Percentiles rank a stretch among this genome's conserved stretches.
Conservation (phyloP, 1,140 invertebrate species). For the Conus ventricosus region DNA sequence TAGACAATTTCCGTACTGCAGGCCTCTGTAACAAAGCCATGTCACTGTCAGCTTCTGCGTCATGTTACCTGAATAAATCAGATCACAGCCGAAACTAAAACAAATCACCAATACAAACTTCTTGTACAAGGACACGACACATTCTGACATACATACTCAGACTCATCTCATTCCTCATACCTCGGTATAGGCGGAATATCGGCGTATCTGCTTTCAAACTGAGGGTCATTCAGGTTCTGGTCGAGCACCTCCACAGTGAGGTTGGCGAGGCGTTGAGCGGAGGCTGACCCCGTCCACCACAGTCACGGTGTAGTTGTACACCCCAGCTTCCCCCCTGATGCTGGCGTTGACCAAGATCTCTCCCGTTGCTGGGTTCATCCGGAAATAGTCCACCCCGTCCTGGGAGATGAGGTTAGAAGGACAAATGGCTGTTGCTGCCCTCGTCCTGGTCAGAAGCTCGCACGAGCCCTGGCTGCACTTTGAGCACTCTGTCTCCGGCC, state of each 20-base stretch:
- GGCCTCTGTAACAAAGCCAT: no score
- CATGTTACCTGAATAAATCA: neutral
- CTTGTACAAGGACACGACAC: neutral
- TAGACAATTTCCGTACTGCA: no score
- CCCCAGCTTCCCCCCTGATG: constrained; percentile 23
- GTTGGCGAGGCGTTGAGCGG: constrained; percentile 17
- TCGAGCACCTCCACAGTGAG: constrained; percentile 36
- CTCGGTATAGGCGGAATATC: constrained; percentile 35
- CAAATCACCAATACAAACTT: neutral
- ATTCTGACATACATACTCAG: no score
- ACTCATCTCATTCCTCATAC: neutral
- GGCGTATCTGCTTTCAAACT: constrained; percentile 28
- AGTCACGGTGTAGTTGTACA: constrained; percentile 37
- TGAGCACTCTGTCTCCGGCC: neutral
- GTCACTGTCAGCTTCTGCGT: no score
- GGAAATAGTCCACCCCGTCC: neutral
- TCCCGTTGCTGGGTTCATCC: constrained; percentile 18
- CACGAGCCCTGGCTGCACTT: constrained; percentile 5
- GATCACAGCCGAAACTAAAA: neutral
- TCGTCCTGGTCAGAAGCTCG: constrained; percentile 38
- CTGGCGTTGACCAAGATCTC: constrained; percentile 11
- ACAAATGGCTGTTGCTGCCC: constrained; percentile 39
- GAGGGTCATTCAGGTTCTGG: constrained; percentile 40
- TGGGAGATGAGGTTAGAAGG: constrained; percentile 26
- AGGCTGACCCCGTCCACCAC: constrained; percentile 38